Evolutionary conservation across 2,888 invertebrate species (phyloP).

Genomic region (Clivina fossor): DNA sequence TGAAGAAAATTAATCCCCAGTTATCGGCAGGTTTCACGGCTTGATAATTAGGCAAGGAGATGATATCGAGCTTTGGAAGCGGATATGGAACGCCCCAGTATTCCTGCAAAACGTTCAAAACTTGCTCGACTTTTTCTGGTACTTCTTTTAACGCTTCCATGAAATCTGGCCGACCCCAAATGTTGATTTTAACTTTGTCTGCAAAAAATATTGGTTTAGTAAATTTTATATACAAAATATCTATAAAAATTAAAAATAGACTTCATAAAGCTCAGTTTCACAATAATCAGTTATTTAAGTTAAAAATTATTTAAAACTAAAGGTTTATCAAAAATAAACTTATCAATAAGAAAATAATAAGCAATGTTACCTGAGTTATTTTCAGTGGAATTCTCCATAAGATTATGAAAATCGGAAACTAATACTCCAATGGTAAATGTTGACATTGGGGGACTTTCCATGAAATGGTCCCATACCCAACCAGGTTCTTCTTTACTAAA

Average conservation of each 20-base stretch:
- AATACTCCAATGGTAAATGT: conserved; percentile 75
- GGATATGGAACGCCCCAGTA: conserved; percentile 69
- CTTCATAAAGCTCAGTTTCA: no score
- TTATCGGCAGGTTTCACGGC: conserved; percentile 74
- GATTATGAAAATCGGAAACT: conserved; percentile 61
- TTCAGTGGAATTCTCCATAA: conserved; percentile 16
- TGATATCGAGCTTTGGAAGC: conserved; percentile 67
- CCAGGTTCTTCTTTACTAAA: conserved; percentile 58
- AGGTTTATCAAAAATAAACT: no score
- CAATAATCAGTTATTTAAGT: no score
- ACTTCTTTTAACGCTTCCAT: conserved; percentile 61
- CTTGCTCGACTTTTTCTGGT: conserved; percentile 59
- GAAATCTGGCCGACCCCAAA: conserved; percentile 68
- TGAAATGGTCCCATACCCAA: conserved; percentile 69
- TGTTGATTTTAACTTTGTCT: conserved; percentile 55
- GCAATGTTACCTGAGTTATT: no score
- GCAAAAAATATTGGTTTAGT: conserved; percentile 5
- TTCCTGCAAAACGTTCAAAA: conserved; percentile 62
- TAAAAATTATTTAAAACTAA: no score
- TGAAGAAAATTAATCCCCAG: conserved; percentile 79
- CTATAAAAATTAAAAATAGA: no score
- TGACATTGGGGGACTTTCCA: conserved; percentile 73
- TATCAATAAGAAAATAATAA: no score
- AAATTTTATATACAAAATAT: no score
- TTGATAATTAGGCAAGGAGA: conserved; percentile 72